Evolutionary conservation across 2,797 vertebrate genomes (phyloP), one percentile per base, ranked within the genome.

Genomic region (Eutrigla gurnardus): DNA sequence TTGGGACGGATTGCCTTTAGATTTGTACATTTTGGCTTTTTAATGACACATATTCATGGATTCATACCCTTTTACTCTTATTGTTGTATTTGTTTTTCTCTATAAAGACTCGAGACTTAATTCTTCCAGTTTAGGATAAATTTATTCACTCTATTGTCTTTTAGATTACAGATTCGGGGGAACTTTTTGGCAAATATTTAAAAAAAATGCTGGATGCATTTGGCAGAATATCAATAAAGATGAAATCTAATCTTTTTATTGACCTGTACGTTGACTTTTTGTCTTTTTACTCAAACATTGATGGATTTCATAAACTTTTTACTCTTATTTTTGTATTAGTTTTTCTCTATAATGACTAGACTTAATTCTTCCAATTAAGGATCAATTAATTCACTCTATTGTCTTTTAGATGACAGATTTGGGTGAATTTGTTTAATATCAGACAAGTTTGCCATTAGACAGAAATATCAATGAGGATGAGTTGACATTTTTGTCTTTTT

Each of bases 91-190:
- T 25, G 25, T 25, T 25, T 25, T 25, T 25, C 25, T 25, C 25
- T 25, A 25, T 25, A 25, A 25, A 25, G 25, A 25, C 25, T 25
- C 2, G 25, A 25, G 25, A 25, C 25, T 25, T 25, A 25, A 25
- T 81, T 25, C 88, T 66, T 73, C 15, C 62, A 75, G 78, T 89
- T 82, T 85, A 49, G 53, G n/a, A 68, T 46, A 50, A 37, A 73
- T 57, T 40, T 69, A 70, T 64, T 67, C 10, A 13, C 33, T 47
- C 33, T 47, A 13, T 58, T 73, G 42, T 43, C 13, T 33, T 39
- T 4, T 15, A 32, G 13, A 7, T 17, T 32, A 37, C 39, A 33
- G 47, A 59, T 17, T 15, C 35, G 7, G 40, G 32, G 42, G 7
- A 54, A 47, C 52, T 11, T 59, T 42, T 52, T 25, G 11, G 18